Percentiles rank a stretch among this genome's conserved stretches.
Conservation (phyloP, 64 coral and sea anemone species). For the Stichodactyla helianthus region DNA sequence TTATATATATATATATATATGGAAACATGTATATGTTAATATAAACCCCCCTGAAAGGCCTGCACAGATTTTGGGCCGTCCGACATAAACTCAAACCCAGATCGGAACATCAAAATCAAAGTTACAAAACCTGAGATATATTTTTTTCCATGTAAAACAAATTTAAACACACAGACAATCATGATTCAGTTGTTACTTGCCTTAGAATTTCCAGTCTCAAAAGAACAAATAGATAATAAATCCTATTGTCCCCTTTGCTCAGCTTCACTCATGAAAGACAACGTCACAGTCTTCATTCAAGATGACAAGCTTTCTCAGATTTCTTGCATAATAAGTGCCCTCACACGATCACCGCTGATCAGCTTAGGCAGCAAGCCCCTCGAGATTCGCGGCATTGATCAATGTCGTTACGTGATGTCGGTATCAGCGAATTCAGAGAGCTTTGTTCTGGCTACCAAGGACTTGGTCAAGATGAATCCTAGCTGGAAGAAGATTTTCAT, state of each 20-base stretch:
- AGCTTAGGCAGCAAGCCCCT: not conserved
- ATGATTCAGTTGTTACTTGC: too few species aligned
- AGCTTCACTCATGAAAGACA: not conserved
- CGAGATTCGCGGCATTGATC: not conserved
- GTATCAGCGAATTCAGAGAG: not conserved
- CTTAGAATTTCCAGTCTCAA: not conserved
- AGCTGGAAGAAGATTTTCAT: not conserved
- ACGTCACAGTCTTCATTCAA: not conserved
- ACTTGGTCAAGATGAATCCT: not conserved
- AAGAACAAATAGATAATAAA: too few species aligned
- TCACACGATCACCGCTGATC: slow-evolving; percentile 1
- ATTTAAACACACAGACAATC: too few species aligned
- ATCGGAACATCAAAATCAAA: too few species aligned
- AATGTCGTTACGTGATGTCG: not conserved
- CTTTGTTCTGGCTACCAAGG: not conserved
- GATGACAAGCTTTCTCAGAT: not conserved
- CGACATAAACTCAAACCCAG: too few species aligned
- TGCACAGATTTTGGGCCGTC: too few species aligned
- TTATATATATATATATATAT: too few species aligned
- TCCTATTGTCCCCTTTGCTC: not conserved
- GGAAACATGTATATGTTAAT: too few species aligned
- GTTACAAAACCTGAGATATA: too few species aligned
- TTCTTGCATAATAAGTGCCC: slow-evolving; percentile 10
- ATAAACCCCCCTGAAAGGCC: too few species aligned
- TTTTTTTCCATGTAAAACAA: too few species aligned